Percentiles rank a stretch among this genome's conserved stretches.
Evolutionary conservation across 2,113 vertebrate genomes (phyloP).

Genomic region (Hyperopisus bebe): DNA sequence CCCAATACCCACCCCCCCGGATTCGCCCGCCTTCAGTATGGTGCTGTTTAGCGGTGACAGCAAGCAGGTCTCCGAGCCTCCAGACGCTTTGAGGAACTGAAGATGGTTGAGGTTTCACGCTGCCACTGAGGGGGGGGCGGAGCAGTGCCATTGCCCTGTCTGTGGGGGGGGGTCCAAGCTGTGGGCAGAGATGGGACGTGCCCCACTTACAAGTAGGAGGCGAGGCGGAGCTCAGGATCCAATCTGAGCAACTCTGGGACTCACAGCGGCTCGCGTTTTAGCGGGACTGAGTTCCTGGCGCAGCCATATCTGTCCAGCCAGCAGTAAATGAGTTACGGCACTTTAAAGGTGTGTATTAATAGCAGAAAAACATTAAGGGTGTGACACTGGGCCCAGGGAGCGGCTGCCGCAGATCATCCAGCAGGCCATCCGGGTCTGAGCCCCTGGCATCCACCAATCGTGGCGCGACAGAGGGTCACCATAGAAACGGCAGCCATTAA

Average conservation of each 20-base stretch:
- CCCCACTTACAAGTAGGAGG: neutral
- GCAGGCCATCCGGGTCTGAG: neutral
- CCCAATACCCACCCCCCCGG: neutral
- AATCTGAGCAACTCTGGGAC: neutral
- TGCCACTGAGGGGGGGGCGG: neutral
- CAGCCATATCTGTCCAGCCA: neutral
- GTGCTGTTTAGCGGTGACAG: neutral
- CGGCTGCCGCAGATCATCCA: neutral
- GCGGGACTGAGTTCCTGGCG: neutral
- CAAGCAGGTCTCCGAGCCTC: neutral
- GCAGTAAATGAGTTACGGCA: neutral
- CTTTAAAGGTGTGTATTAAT: neutral
- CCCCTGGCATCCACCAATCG: neutral
- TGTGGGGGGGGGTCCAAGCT: neutral
- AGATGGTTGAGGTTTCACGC: neutral
- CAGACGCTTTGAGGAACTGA: neutral
- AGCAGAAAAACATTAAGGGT: neutral
- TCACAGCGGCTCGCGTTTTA: neutral
- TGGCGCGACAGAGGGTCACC: neutral
- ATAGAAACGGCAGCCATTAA: neutral
- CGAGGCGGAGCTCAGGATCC: neutral
- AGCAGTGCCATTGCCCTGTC: neutral
- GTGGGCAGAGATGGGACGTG: neutral
- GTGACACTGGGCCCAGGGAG: neutral
- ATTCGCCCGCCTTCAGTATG: neutral